phyloP scores from a whole-genome alignment of 2,797 vertebrate species.

The Lycodopsis pacificus region DNA sequence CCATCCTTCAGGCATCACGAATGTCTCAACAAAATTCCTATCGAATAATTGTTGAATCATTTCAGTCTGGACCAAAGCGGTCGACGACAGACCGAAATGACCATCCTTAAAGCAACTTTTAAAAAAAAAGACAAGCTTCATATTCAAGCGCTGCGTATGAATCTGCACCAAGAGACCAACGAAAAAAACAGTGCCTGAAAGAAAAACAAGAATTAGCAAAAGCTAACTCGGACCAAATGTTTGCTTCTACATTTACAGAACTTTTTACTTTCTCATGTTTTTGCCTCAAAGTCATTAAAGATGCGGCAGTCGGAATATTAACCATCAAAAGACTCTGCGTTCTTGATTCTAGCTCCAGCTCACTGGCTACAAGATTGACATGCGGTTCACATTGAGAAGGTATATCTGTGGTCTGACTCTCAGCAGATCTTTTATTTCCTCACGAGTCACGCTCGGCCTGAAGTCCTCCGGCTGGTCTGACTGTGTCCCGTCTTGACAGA shows the following conservation, averaged over 20 bases:
- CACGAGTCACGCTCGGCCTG: constrained; percentile 45
- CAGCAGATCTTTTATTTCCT: constrained; percentile 50
- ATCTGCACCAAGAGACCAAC: neutral
- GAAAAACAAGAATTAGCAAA: neutral
- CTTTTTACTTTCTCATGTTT: constrained; percentile 1
- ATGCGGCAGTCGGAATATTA: constrained; percentile 25
- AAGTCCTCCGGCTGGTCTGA: constrained; percentile 48
- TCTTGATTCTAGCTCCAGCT: constrained; percentile 17
- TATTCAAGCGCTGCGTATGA: neutral
- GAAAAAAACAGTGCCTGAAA: neutral
- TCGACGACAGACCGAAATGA: neutral
- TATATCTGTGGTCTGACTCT: constrained; percentile 22
- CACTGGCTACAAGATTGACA: constrained; percentile 19
- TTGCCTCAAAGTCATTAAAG: constrained; percentile 25
- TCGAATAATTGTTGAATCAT: neutral
- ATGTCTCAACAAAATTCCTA: neutral
- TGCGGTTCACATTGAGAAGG: constrained; percentile 24
- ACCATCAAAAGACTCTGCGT: constrained; percentile 3
- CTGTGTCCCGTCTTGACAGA: constrained; percentile 54
- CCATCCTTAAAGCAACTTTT: neutral
- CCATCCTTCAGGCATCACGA: neutral
- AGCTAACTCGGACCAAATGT: constrained; percentile 8
- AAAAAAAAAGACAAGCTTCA: neutral
- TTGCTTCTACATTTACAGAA: constrained; percentile 19
- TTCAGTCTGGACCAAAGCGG: constrained; percentile 7